These are phyloP conservation scores for Aphelenchoides besseyi DNA, from an alignment of 1,140 invertebrate genomes.

Conservation along the genomic window DNA sequence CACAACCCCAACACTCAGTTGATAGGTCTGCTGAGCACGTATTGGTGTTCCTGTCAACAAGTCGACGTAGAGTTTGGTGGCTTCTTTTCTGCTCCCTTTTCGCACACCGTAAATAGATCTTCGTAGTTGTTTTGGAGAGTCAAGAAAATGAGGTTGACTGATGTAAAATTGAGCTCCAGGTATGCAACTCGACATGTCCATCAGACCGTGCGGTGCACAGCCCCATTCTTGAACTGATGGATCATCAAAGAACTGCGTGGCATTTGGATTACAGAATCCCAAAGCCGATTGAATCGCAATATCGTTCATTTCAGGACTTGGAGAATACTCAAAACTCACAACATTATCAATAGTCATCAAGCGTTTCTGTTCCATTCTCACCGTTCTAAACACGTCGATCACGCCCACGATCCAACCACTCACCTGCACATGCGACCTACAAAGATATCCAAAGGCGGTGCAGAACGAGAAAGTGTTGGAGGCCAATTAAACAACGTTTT, in stretches of 20 bases:
- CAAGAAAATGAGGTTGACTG: conserved; percentile 50
- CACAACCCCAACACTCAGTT: conserved; percentile 57
- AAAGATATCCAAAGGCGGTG: neutral
- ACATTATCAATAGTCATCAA: neutral
- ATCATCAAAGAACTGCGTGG: conserved; percentile 48
- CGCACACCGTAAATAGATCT: conserved; percentile 37
- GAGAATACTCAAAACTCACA: neutral
- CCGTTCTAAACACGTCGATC: neutral
- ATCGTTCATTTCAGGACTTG: conserved; percentile 39
- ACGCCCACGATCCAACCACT: too few relatives aligned
- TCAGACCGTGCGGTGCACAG: conserved; percentile 40
- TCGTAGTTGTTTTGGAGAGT: conserved; percentile 39
- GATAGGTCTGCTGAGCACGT: conserved; percentile 42
- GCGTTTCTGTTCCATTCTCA: neutral
- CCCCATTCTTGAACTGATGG: conserved; percentile 43
- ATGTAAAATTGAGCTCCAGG: conserved; percentile 57
- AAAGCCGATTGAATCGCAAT: conserved; percentile 29
- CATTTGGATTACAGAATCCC: conserved; percentile 54
- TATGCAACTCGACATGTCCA: conserved; percentile 49
- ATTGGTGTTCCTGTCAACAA: conserved; percentile 54
- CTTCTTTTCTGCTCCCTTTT: conserved; percentile 36
- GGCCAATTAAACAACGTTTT: too few relatives aligned
- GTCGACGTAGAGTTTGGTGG: conserved; percentile 52
- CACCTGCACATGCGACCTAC: neutral
- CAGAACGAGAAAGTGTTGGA: neutral